A percentile compares a stretch with the other conserved stretches of the same genome.
These are phyloP conservation scores for Cyclura pinguis DNA, from an alignment of 2,797 vertebrate genomes.

Conservation along the genomic window DNA sequence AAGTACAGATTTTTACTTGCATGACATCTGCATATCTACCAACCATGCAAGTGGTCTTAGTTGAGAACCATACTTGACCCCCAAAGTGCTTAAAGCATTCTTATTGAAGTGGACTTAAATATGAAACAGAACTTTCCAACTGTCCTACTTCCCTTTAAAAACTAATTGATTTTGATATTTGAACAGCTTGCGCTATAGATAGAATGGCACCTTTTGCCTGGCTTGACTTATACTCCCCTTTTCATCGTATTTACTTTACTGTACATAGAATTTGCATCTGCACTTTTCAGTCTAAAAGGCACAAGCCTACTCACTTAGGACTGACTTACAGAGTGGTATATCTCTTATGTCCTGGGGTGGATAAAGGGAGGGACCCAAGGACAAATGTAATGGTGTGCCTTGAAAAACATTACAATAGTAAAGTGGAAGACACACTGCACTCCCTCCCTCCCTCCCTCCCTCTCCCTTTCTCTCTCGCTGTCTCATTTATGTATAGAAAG, in stretches of 20 bases:
- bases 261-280: slow-evolving; percentile 40
- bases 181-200: slow-evolving; percentile 48
- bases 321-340: slow-evolving; percentile 61
- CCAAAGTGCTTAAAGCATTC: slow-evolving; percentile 20
- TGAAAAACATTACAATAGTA: not conserved
- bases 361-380: not conserved
- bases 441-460: slow-evolving; percentile 26
- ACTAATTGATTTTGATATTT: slow-evolving; percentile 17
- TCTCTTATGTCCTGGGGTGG: slow-evolving; percentile 36
- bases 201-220: slow-evolving; percentile 41
- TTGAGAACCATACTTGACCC: not conserved
- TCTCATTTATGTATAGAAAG: not conserved
- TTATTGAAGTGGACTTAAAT: not conserved
- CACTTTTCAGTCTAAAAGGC: slow-evolving; percentile 55
- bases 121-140: slow-evolving; percentile 25
- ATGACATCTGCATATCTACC: not conserved
- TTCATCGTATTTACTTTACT: slow-evolving; percentile 45
- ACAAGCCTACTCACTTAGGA: slow-evolving; percentile 50
- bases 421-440: slow-evolving; percentile 16
- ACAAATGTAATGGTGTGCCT: slow-evolving; percentile 24
- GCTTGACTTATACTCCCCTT: slow-evolving; percentile 26
- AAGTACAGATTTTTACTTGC: not conserved
- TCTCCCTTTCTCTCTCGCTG: not conserved
- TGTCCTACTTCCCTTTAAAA: not conserved
- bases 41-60: rapidly evolving